A percentile compares a stretch with the other conserved stretches of the same genome.
These are phyloP conservation scores for Mesopsocus fuscifrons DNA, from an alignment of 2,888 invertebrate genomes.

Conservation along the genomic window DNA sequence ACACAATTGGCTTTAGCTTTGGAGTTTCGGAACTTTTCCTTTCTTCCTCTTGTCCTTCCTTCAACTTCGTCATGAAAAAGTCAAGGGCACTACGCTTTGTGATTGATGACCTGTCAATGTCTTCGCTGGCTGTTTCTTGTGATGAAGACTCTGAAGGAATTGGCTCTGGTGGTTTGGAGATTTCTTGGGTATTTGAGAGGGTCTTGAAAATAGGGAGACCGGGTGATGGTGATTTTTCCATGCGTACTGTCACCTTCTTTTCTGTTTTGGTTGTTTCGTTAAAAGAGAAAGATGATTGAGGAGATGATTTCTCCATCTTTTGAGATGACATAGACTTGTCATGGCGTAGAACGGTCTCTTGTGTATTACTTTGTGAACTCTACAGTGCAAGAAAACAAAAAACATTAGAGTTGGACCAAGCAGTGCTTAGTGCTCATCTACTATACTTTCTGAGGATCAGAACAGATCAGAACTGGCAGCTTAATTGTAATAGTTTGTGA, in stretches of 20 bases:
- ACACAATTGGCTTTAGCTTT: conserved; percentile 11
- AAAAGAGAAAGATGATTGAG: conserved; percentile 16
- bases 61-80: conserved; percentile 44
- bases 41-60: conserved; percentile 25
- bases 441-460: too few species aligned
- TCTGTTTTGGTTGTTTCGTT: conserved; percentile 20
- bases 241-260: conserved; percentile 19
- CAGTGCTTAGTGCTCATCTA: too few species aligned
- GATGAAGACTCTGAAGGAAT: background rate
- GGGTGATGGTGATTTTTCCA: conserved; percentile 15
- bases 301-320: too few species aligned
- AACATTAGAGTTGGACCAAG: too few species aligned
- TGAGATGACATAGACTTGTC: too few species aligned
- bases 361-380: too few species aligned
- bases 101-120: conserved; percentile 36
- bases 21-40: conserved; percentile 2
- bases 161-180: conserved; percentile 13
- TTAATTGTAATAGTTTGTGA: too few species aligned
- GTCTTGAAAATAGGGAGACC: conserved; percentile 8
- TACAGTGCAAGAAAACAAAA: too few species aligned
- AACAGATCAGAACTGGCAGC: too few species aligned
- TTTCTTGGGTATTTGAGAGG: background rate
- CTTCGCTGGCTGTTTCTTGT: conserved; percentile 18
- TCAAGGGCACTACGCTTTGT: conserved; percentile 43
- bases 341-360: too few species aligned